Percentiles rank a stretch among this genome's conserved stretches.
Conservation (phyloP, 2,888 invertebrate species). For the Ypsolopha sequella region DNA sequence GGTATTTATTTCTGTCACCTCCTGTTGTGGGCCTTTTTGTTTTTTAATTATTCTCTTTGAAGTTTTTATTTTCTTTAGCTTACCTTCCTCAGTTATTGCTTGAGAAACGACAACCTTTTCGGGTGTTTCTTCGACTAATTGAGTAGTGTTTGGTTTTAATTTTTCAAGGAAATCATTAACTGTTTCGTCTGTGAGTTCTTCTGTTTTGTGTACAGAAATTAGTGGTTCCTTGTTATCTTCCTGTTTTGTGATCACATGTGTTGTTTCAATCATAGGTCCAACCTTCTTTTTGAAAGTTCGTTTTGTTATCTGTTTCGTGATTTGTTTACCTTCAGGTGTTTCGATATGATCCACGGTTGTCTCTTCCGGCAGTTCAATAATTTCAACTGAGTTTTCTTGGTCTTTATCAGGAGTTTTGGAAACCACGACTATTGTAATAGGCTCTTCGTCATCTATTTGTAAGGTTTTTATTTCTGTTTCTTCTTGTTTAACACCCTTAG, state of each 20-base stretch:
- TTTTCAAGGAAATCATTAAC: neutral
- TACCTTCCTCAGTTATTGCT: constrained; percentile 20
- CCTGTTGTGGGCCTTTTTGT: constrained; percentile 12
- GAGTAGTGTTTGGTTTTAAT: constrained; percentile 8
- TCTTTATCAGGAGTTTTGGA: neutral
- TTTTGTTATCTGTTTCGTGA: constrained; percentile 20
- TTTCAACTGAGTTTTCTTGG: constrained; percentile 6
- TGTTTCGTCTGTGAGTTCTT: constrained; percentile 6
- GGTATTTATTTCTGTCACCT: constrained; percentile 21
- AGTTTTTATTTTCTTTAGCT: constrained; percentile 10
- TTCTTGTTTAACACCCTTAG: constrained; percentile 25
- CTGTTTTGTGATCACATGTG: constrained; percentile 27
- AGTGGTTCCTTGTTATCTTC: constrained; percentile 27
- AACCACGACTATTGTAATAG: constrained; percentile 19
- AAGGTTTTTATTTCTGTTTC: constrained; percentile 43
- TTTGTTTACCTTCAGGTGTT: constrained; percentile 17
- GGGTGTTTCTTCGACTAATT: constrained; percentile 11
- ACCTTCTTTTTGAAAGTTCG: constrained; percentile 18
- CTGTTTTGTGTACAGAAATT: constrained; percentile 15
- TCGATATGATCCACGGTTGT: constrained; percentile 24
- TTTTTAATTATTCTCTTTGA: constrained; percentile 16
- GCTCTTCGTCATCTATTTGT: constrained; percentile 39
- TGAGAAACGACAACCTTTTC: constrained; percentile 5
- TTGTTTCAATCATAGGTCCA: constrained; percentile 20
- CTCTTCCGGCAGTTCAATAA: constrained; percentile 28